These are phyloP conservation scores for Tenthredo distinguenda DNA, from an alignment of 2,888 invertebrate genomes.

Conservation along the genomic window DNA sequence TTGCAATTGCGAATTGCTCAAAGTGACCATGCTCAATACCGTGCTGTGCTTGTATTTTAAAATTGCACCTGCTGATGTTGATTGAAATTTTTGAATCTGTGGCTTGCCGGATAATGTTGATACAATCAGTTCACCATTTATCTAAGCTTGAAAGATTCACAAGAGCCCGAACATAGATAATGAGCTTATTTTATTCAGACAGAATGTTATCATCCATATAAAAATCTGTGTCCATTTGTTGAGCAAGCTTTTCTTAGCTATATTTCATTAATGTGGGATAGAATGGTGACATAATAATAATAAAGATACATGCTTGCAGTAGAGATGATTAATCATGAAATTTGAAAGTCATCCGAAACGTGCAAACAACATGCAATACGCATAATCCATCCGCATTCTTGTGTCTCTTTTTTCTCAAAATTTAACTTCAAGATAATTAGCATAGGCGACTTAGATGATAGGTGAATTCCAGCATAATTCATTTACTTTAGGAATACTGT, in stretches of 20 bases:
- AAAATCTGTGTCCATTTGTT: neutral
- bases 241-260: neutral
- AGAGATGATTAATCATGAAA: neutral
- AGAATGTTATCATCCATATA: neutral
- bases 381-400: neutral
- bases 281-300: neutral
- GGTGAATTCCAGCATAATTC: neutral
- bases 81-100: slow-evolving; percentile 17
- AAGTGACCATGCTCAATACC: slow-evolving; percentile 23
- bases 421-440: neutral
- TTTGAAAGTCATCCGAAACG: neutral
- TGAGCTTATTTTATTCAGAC: neutral
- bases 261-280: slow-evolving; percentile 3
- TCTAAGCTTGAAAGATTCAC: neutral
- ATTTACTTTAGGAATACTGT: slow-evolving; percentile 53
- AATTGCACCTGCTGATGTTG: slow-evolving; percentile 53
- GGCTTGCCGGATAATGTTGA: neutral
- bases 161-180: neutral
- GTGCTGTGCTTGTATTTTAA: slow-evolving; percentile 57
- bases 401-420: neutral
- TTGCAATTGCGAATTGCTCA: slow-evolving; percentile 33
- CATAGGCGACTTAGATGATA: neutral
- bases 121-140: neutral
- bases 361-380: slow-evolving; percentile 19
- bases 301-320: neutral